Percentiles rank a stretch among this genome's conserved stretches.
Conservation (phyloP, 2,113 vertebrate genomes). For the Fukomys damarensis region DNA sequence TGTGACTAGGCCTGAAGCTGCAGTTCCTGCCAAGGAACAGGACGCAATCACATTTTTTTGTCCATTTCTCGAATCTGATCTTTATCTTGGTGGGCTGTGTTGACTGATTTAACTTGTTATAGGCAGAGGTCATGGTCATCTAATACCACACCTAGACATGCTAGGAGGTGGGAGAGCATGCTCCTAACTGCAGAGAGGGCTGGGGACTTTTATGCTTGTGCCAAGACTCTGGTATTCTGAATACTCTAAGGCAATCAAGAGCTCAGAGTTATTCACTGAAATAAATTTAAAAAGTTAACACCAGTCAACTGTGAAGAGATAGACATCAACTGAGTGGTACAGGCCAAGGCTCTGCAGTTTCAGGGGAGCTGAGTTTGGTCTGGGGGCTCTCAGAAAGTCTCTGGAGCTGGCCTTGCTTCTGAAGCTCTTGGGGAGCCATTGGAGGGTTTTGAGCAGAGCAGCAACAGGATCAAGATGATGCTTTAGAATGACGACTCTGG, state of each 20-base stretch:
- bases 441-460: not conserved
- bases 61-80: not conserved
- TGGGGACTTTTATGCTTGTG: not conserved
- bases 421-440: not conserved
- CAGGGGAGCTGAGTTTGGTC: not conserved
- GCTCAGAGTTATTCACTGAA: not conserved
- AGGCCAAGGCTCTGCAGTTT: not conserved
- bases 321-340: not conserved
- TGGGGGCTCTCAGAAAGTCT: not conserved
- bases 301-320: not conserved
- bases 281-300: not conserved
- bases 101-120: not conserved
- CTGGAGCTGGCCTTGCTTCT: not conserved
- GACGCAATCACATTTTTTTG: not conserved
- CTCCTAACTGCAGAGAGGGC: no score
- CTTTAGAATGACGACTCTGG: not conserved
- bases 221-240: not conserved
- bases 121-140: not conserved
- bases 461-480: not conserved
- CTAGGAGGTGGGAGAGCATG: not conserved
- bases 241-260: not conserved
- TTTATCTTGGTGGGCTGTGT: not conserved
- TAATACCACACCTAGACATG: accelerated
- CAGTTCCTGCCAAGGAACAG: not conserved
- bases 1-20: not conserved